Evolutionary conservation across 2,113 vertebrate genomes (phyloP).

Genomic region (Plecturocebus donacophilus): DNA sequence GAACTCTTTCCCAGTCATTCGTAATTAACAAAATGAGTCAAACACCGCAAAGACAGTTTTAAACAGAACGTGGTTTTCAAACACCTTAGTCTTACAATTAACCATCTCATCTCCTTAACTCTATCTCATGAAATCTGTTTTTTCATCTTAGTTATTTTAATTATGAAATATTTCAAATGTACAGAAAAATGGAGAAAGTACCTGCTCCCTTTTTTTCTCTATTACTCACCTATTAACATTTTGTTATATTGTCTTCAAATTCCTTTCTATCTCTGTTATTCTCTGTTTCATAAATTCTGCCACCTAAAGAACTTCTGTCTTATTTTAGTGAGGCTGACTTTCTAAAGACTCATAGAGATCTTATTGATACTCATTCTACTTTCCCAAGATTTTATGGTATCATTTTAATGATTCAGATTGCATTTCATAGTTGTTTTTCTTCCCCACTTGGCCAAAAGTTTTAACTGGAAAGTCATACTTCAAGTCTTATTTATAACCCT

Average conservation of each 20-base stretch:
- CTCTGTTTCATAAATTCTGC: not conserved
- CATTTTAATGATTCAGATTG: not conserved
- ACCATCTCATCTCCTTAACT: not conserved
- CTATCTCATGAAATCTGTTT: not conserved
- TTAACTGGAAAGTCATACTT: slow-evolving; percentile 14
- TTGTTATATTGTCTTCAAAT: not conserved
- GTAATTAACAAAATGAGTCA: not conserved
- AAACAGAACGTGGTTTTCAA: not conserved
- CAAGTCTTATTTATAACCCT: not conserved
- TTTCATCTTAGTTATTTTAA: not conserved
- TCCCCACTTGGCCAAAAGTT: not conserved
- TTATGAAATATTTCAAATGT: slow-evolving; percentile 6
- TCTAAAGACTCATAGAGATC: not conserved
- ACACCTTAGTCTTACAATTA: not conserved
- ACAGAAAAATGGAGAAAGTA: not conserved
- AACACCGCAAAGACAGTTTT: not conserved
- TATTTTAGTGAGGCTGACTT: not conserved
- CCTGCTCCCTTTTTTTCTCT: not conserved
- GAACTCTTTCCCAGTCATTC: not conserved
- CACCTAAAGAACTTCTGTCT: not conserved
- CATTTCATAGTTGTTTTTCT: not conserved
- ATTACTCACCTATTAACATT: not conserved
- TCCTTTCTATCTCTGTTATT: not conserved
- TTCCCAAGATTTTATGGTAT: not conserved
- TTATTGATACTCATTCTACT: not conserved